Evolutionary conservation across 2,797 vertebrate genomes (phyloP).

Genomic region (Amblyopsis hoosieri): DNA sequence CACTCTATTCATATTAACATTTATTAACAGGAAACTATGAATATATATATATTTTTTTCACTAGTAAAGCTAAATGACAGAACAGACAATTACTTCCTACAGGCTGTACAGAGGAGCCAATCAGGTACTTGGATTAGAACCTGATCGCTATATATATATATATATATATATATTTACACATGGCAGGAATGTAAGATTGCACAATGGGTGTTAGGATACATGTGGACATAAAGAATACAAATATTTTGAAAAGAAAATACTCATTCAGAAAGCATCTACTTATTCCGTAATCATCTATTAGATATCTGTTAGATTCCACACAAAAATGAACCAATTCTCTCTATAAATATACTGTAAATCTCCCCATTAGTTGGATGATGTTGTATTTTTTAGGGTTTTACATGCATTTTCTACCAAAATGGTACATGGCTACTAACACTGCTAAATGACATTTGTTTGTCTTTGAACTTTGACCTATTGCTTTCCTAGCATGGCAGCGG

Average conservation of each 20-base stretch:
- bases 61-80: conserved; percentile 74
- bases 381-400: conserved; percentile 36
- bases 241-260: conserved; percentile 18
- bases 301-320: conserved; percentile 22
- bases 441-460: conserved; percentile 21
- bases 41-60: conserved; percentile 61
- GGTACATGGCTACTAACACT: conserved; percentile 46
- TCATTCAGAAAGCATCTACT: neutral
- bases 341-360: conserved; percentile 11
- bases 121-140: conserved; percentile 50
- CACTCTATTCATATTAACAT: conserved; percentile 85
- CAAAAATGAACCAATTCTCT: conserved; percentile 22
- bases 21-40: conserved; percentile 76
- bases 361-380: conserved; percentile 28
- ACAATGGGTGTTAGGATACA: conserved; percentile 35
- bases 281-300: conserved; percentile 8
- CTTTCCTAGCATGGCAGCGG: conserved; percentile 12
- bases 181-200: conserved; percentile 60
- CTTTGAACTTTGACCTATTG: conserved; percentile 21
- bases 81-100: conserved; percentile 53
- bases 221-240: conserved; percentile 26
- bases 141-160: conserved; percentile 58
- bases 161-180: conserved; percentile 66
- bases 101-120: conserved; percentile 53
- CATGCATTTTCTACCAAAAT: conserved; percentile 51